Conservation (phyloP, 2,888 invertebrate genomes). For the Thalpophila matura region DNA sequence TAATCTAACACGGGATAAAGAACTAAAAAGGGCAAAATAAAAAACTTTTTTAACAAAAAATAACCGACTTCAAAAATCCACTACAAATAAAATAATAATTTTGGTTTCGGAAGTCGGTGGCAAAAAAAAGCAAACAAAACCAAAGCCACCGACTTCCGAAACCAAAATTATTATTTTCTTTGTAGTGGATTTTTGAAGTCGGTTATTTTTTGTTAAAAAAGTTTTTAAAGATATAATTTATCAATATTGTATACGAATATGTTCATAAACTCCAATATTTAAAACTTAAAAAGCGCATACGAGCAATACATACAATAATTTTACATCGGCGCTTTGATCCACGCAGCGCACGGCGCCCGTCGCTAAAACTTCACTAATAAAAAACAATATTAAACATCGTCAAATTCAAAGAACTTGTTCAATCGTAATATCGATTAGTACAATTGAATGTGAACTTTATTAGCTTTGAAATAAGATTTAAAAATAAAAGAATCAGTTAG, state of each 20-base stretch:
- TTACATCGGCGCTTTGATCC: conserved; percentile 62
- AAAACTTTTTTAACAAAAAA: too few relatives aligned
- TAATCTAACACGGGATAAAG: too few relatives aligned
- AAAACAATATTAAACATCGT: conserved; percentile 60
- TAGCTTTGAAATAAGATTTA: not conserved
- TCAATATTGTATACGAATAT: conserved; percentile 25
- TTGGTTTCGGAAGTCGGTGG: too few relatives aligned
- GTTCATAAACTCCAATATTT: conserved; percentile 56
- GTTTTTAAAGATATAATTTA: conserved; percentile 1
- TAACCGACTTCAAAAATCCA: too few relatives aligned
- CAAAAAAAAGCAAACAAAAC: too few relatives aligned
- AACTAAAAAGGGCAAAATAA: too few relatives aligned
- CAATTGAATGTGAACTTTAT: conserved; percentile 41
- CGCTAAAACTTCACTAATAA: conserved; percentile 63
- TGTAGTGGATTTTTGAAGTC: too few relatives aligned
- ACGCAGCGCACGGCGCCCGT: conserved; percentile 22
- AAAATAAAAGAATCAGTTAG: not conserved
- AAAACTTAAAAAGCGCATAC: conserved; percentile 37
- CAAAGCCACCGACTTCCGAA: too few relatives aligned
- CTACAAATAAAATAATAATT: too few relatives aligned
- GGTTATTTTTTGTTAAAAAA: too few relatives aligned
- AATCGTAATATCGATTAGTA: not conserved
- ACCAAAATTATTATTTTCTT: too few relatives aligned
- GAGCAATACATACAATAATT: conserved; percentile 50
- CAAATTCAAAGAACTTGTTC: conserved; percentile 33